Percentiles rank a stretch among this genome's conserved stretches.
Conservation (phyloP, 2,113 vertebrate genomes). For the Halichoeres trimaculatus region DNA sequence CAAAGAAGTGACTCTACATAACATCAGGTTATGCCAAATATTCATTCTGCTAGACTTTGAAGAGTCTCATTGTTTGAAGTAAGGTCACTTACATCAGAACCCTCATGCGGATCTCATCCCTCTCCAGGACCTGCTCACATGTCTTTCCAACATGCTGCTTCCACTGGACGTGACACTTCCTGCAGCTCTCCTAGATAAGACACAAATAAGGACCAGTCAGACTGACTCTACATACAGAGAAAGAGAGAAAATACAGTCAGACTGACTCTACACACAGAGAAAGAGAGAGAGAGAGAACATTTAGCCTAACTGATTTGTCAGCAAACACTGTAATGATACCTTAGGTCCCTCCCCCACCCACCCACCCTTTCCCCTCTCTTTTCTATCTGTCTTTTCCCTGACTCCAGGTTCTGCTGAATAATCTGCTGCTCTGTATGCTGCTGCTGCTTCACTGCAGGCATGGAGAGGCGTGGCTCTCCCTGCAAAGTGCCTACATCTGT, state of each 20-base stretch:
- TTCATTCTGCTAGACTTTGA: too few relatives aligned
- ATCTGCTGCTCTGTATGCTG: conserved; percentile 63
- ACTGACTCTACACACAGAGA: too few relatives aligned
- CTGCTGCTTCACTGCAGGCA: conserved; percentile 59
- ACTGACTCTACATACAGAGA: too few relatives aligned
- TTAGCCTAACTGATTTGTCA: too few relatives aligned
- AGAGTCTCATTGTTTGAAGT: too few relatives aligned
- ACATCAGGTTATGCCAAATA: too few relatives aligned
- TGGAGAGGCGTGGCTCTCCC: conserved; percentile 67
- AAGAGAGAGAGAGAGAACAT: too few relatives aligned
- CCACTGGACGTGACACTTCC: conserved; percentile 96
- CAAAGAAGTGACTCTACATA: background rate
- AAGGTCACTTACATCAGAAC: conserved; percentile 90
- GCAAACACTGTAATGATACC: background rate
- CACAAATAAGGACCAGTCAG: background rate
- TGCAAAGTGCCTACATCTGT: conserved; percentile 17
- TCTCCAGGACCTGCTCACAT: conserved; percentile 93
- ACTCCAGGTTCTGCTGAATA: conserved; percentile 27
- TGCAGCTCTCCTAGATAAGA: conserved; percentile 88
- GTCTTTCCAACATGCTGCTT: conserved; percentile 94
- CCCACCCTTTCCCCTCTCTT: too few relatives aligned
- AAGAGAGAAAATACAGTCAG: too few relatives aligned
- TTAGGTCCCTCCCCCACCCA: background rate
- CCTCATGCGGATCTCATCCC: conserved; percentile 94
- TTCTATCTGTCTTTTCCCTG: too few relatives aligned